A percentile compares a stretch with the other conserved stretches of the same genome.
phyloP scores from a whole-genome alignment of 2,113 vertebrate species.

The Cromileptes altivelis region DNA sequence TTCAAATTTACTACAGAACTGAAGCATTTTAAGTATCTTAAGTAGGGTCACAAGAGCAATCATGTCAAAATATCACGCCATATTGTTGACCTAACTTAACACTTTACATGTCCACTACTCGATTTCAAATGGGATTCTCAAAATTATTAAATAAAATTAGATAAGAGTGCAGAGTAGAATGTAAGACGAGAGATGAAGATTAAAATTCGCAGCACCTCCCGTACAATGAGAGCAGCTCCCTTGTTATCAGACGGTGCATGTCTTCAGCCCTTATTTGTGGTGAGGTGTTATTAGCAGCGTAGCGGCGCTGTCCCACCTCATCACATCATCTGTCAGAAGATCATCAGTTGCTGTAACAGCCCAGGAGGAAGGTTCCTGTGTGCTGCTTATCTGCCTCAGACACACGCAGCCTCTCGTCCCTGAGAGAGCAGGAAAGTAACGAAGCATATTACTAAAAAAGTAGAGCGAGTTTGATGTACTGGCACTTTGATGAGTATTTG shows the following conservation, averaged over 20 bases:
- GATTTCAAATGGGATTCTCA: background rate
- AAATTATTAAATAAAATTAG: background rate
- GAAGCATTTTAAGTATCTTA: slow-evolving; percentile 20
- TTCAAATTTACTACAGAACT: slow-evolving; percentile 25
- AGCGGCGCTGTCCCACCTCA: slow-evolving; percentile 61
- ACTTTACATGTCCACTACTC: background rate
- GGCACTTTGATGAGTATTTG: background rate
- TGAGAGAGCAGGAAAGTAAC: background rate
- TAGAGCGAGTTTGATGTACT: background rate
- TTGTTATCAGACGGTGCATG: slow-evolving; percentile 72
- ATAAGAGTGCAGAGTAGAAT: background rate
- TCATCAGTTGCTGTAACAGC: slow-evolving; percentile 57
- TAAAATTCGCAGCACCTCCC: slow-evolving; percentile 28
- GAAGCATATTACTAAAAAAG: background rate
- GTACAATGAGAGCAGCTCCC: slow-evolving; percentile 50
- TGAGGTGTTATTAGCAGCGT: slow-evolving; percentile 75
- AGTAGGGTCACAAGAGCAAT: slow-evolving; percentile 6
- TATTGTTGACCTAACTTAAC: background rate
- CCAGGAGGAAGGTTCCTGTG: slow-evolving; percentile 37
- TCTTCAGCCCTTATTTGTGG: slow-evolving; percentile 70
- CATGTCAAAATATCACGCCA: background rate
- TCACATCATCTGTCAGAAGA: slow-evolving; percentile 74
- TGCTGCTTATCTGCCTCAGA: slow-evolving; percentile 45
- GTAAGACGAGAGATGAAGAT: slow-evolving; percentile 7
- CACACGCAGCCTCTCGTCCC: slow-evolving; percentile 30